A percentile compares a stretch with the other conserved stretches of the same genome.
phyloP scores from a whole-genome alignment of 1,140 invertebrate genomes.

The Drosophila mojavensis region DNA sequence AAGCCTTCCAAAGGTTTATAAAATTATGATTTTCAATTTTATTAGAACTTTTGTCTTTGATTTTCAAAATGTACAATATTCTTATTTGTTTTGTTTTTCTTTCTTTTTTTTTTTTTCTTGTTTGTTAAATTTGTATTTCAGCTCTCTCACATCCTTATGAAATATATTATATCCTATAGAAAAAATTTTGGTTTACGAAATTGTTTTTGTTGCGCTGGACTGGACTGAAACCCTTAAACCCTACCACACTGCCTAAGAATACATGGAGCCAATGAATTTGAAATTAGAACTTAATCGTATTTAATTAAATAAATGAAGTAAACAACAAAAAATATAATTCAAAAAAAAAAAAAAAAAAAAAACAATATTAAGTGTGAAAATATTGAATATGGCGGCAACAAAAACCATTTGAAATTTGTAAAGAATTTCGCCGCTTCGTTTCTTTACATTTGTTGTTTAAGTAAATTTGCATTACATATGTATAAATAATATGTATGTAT shows the following conservation, averaged over 20 bases:
- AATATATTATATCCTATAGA: slow-evolving; percentile 35
- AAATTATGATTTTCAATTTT: slow-evolving; percentile 35
- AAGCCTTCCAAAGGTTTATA: slow-evolving; percentile 30
- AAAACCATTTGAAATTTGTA: slow-evolving; percentile 17
- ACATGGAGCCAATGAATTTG: slow-evolving; percentile 33
- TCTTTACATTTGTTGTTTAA: slow-evolving; percentile 23
- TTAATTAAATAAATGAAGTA: slow-evolving; percentile 8
- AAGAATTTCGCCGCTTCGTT: slow-evolving; percentile 19
- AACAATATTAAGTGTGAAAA: slow-evolving; percentile 7
- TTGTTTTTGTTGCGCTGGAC: slow-evolving; percentile 35
- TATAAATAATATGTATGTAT: slow-evolving; percentile 19
- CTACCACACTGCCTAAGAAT: slow-evolving; percentile 46
- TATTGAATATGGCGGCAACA: slow-evolving; percentile 28
- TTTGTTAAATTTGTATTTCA: slow-evolving; percentile 36
- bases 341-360: neutral
- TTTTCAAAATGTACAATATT: slow-evolving; percentile 47
- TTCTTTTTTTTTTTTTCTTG: slow-evolving; percentile 4
- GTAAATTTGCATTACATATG: slow-evolving; percentile 37
- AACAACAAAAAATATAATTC: neutral
- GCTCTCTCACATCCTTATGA: slow-evolving; percentile 39
- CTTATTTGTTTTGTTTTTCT: neutral
- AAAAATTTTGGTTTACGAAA: slow-evolving; percentile 53
- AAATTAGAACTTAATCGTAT: slow-evolving; percentile 32
- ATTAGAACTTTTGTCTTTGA: slow-evolving; percentile 51
- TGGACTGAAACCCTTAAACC: slow-evolving; percentile 43